Evolutionary conservation across 1,140 invertebrate species (phyloP), one percentile per base, ranked within the genome.

Genomic region (Trichonephila clavata): DNA sequence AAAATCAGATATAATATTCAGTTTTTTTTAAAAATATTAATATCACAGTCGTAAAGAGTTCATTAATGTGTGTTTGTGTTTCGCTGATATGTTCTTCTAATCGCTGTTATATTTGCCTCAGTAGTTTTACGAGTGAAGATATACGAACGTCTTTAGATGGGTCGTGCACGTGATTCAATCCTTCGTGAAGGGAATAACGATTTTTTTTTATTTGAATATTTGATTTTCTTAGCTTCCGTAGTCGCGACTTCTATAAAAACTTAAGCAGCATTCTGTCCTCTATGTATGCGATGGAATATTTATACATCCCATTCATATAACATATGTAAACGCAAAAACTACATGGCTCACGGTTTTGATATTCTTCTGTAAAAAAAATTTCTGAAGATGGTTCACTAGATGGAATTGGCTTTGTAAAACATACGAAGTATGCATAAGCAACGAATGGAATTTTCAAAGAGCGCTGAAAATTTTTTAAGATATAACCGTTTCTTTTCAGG

Each of bases 311-410:
- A 7, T 50, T 50, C 50, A 50, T 13, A 13, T 13, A 50, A 50
- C 10, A 50, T 13, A 83, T 91, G 21, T 80, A 50, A 50, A 13
- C 0, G 80, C n/a, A 24, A 20, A 80, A 77, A 39, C 90, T 84
- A 24, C 1, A 24, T 50, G 88, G 88, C n/a, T 90, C 77, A 71
- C 32, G 88, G 18, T 90, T 90, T 39, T 90, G 88, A 90, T 90
- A 90, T 27, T 90, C 57, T 3, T 16, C 10, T 5, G 24, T 71
- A 27, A 65, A 86, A 16, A 59, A 86, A 27, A 18, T 60, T 6
- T 60, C n/a, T n/a, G 59, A 18, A 18, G 24, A n/a, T 6, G 86
- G 86, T 32, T n/a, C 60, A n/a, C 86, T 43, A 39, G 60, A n/a
- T n/a, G n/a, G n/a, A n/a, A n/a, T n/a, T n/a, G 27, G 3, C 2